These are phyloP conservation scores for Gallinago nigripennis DNA, from an alignment of 2,797 vertebrate genomes.

Conservation along the genomic window DNA sequence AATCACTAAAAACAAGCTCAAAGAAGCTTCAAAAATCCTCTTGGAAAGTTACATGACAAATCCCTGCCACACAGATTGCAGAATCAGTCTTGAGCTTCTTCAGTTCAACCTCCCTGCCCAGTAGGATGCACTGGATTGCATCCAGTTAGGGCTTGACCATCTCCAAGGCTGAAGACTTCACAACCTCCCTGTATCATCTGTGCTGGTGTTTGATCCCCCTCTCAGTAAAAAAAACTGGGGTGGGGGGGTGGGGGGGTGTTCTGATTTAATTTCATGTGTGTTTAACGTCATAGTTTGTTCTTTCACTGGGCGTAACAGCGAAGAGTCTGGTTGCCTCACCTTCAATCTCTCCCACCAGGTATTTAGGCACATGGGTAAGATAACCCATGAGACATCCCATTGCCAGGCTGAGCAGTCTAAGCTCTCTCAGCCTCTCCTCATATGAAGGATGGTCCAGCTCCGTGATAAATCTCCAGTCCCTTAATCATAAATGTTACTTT, in stretches of 20 bases:
- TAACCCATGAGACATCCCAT: background rate
- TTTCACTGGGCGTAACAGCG: background rate
- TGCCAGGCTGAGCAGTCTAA: background rate
- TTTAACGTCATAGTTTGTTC: background rate
- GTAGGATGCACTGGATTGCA: background rate
- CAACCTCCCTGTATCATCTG: background rate
- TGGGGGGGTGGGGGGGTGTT: background rate
- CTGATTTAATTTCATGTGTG: background rate
- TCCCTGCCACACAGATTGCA: fast-evolving
- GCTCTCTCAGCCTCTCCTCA: background rate
- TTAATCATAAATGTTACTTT: background rate
- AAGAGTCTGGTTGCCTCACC: background rate
- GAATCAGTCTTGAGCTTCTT: background rate
- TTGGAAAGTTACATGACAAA: background rate
- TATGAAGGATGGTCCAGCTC: background rate
- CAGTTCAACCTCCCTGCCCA: fast-evolving
- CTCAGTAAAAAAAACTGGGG: background rate
- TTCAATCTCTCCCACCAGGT: background rate
- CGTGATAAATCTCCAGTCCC: background rate
- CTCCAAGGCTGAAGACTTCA: background rate
- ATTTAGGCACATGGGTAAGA: background rate
- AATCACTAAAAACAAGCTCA: background rate
- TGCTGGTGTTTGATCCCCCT: background rate
- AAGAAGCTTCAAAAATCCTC: background rate
- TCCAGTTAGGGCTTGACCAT: background rate